phyloP scores from a whole-genome alignment of 2,797 vertebrate species.

The Moxostoma hubbsi region DNA sequence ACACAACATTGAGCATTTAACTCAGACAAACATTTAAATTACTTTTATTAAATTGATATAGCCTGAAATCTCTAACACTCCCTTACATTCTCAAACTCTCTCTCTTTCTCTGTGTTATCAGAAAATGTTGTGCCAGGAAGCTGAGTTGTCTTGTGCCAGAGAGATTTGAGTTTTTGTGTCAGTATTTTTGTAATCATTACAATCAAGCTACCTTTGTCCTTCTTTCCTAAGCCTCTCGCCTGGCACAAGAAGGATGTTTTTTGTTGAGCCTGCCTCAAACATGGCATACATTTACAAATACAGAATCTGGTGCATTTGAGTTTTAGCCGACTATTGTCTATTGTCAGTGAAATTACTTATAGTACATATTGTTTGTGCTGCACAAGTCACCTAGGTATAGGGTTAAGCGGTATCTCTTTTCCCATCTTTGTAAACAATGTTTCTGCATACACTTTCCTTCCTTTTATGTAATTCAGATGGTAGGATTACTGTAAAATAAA shows the following conservation, averaged over 20 bases:
- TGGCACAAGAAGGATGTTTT: slow-evolving; percentile 30
- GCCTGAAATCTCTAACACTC: too few relatives aligned
- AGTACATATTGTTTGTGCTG: background rate
- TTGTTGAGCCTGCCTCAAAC: background rate
- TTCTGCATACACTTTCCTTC: background rate
- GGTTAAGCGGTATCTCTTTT: background rate
- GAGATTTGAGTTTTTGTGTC: slow-evolving; percentile 24
- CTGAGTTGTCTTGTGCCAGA: slow-evolving; percentile 17
- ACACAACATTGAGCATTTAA: background rate
- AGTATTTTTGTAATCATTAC: slow-evolving; percentile 37
- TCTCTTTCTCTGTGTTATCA: too few relatives aligned
- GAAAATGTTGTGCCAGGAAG: too few relatives aligned
- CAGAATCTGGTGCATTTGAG: background rate
- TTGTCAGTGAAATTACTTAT: slow-evolving; percentile 4
- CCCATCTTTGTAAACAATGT: background rate
- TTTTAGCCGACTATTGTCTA: background rate
- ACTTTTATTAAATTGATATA: background rate
- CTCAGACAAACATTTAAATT: background rate
- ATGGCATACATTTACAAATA: slow-evolving; percentile 1
- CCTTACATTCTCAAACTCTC: too few relatives aligned
- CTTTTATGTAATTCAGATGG: background rate
- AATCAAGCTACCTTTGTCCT: too few relatives aligned
- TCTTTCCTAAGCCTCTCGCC: slow-evolving; percentile 20
- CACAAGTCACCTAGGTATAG: background rate
- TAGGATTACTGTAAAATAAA: background rate